These are phyloP conservation scores for Bathynomus jamesi DNA, from an alignment of 1,140 invertebrate species.

Conservation along the genomic window DNA sequence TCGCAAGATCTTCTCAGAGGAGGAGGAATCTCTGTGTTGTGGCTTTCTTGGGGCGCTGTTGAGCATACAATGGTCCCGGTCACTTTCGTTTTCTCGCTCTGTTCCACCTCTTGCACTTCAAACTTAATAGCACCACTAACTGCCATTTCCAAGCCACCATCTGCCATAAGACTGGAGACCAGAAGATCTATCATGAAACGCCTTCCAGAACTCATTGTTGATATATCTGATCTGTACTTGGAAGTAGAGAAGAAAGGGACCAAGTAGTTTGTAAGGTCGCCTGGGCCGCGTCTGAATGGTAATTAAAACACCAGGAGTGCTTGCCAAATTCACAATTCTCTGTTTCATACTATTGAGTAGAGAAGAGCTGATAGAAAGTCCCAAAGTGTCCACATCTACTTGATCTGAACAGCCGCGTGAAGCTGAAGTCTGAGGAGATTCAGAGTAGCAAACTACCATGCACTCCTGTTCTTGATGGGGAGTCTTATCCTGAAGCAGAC, in stretches of 20 bases:
- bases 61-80: no score
- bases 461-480: constrained; percentile 84
- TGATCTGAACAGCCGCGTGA: constrained; percentile 61
- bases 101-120: no score
- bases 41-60: no score
- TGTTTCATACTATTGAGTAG: constrained; percentile 64
- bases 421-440: constrained; percentile 81
- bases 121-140: no score
- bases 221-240: no score
- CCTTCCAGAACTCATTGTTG: no score
- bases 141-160: constrained; percentile 81
- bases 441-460: constrained; percentile 72
- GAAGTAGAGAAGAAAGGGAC: no score
- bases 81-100: no score
- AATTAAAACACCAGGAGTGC: constrained; percentile 59
- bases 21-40: no score
- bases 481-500: constrained; percentile 53
- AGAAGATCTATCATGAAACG: constrained; percentile 88
- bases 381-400: constrained; percentile 56
- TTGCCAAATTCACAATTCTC: constrained; percentile 58
- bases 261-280: no score
- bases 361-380: constrained; percentile 54
- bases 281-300: constrained; percentile 45
- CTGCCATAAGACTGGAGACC: constrained; percentile 77
- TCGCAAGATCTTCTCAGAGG: no score